Base-by-base conservation (phyloP, 2,888 invertebrate genomes). In the Lithodes maja region DNA sequence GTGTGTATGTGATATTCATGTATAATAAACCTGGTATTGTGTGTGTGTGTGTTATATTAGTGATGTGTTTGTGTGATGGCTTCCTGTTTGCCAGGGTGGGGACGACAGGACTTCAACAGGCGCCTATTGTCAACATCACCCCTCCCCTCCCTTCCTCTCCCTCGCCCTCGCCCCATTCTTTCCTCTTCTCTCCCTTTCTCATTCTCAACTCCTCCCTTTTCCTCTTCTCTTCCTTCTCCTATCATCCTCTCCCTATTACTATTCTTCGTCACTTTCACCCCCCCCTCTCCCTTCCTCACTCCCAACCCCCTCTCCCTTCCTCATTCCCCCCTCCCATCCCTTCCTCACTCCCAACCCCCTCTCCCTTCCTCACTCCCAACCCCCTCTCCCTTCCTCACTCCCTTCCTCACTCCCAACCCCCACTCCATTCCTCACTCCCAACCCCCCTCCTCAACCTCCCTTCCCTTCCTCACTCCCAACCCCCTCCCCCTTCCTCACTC, bases 31-130 rank as follows among this genome's bases (percentile, higher is more conserved):
- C 33, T 33, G 33, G 33, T 33, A 33, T 33, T 33, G 33, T 74
- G n/a, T 74, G 74, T 33, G 15, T 74, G 3, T 33, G 74, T 33
- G n/a, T 5, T n/a, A 12, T 5, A 15, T 7, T 74, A 5, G 5
- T 17, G 3, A n/a, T 74, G 17, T 74, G 17, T 5, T n/a, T 33
- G n/a, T 33, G 74, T 74, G 12, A 15, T 74, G 74, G 33, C 74
- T 74, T 74, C 74, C 74, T 74, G 74, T 74, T 33, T 74, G 74
- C 74, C 33, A 33, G 74, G 7, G n/a, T 7, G 74, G 74, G 74
- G n/a, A 15, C 74, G n/a, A 61, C 61, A 74, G 74, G 5, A 5
- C 68, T 15, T 15, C 68, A 68, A 68, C 68, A 7, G 9, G 7
- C 68, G 9, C 74, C 74, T 33, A 74, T 74, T 33, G 33, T 74